phyloP scores from a whole-genome alignment of 2,888 invertebrate species.

The Xanthostigma xanthostigma region DNA sequence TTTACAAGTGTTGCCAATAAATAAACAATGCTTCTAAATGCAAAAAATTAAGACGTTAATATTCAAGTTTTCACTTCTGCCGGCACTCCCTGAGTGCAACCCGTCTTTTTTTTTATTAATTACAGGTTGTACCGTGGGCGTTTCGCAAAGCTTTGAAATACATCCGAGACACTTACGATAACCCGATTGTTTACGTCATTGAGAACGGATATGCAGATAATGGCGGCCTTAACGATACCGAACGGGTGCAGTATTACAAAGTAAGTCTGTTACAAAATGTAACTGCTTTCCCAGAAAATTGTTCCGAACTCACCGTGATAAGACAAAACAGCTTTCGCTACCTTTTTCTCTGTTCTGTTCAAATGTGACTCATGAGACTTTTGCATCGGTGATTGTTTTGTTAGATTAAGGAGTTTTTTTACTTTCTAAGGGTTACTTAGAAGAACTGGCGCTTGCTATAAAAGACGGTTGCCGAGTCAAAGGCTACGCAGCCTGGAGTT shows the following conservation, averaged over 20 bases:
- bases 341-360: no score
- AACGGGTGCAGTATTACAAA: slow-evolving; percentile 26
- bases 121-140: slow-evolving; percentile 38
- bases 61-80: no score
- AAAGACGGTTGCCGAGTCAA: slow-evolving; percentile 31
- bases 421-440: slow-evolving; percentile 20
- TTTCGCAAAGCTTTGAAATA: slow-evolving; percentile 37
- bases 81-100: no score
- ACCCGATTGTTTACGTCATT: slow-evolving; percentile 37
- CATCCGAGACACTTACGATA: slow-evolving; percentile 24
- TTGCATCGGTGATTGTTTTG: no score
- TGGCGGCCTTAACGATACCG: slow-evolving; percentile 31
- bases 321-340: no score
- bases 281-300: no score
- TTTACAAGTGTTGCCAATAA: no score
- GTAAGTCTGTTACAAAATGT: slow-evolving; percentile 5
- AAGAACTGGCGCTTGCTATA: slow-evolving; percentile 28
- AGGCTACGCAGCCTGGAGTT: slow-evolving; percentile 44
- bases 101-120: not conserved
- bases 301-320: no score
- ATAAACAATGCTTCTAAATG: no score
- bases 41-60: no score
- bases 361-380: no score
- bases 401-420: not conserved
- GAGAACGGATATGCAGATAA: slow-evolving; percentile 40